Base-by-base conservation (phyloP, 2,797 vertebrate species). In the Fistularia tabacaria region DNA sequence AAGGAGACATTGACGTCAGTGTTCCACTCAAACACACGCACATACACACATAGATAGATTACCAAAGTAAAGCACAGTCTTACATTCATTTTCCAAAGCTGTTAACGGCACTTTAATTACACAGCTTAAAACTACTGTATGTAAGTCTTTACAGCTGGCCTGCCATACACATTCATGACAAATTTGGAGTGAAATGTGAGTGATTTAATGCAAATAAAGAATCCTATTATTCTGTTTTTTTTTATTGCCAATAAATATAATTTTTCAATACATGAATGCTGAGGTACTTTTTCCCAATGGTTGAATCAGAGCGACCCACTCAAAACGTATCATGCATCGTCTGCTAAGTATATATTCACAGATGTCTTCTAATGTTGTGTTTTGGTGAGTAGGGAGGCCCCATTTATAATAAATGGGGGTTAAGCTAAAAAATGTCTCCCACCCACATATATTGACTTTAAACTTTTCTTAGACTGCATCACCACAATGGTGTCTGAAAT, bases 41-140 rank as follows among this genome's bases (percentile, higher is more conserved):
- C 25, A 25, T 25, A 25, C 53, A 14, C 44, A 38, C 40, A 55
- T n/a, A 36, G 39, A 47, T 51, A 66, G 62, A 72, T 68, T 13
- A 65, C 49, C 36, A 6, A 39, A 48, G 64, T 69, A 52, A 62
- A 66, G 62, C 54, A 51, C 57, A 44, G 58, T 62, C 57, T 71
- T 66, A 66, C 64, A 11, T 64, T 55, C 8, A 77, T 74, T 80
- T 79, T 74, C 74, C 66, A 62, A 49, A 40, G 64, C 57, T 66
- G 64, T 73, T 78, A 76, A 77, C 58, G 67, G 54, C 42, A 66
- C 64, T 41, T 49, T 74, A 50, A 69, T 76, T 65, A 74, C 67
- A 14, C 65, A 38, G 46, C 36, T 53, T 60, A n/a, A 41, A 55
- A 36, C 44, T 36, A 46, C 46, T 57, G 60, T 50, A 43, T 48